Evolutionary conservation across 2,888 invertebrate genomes (phyloP).

Genomic region (Schizaphis graminum): DNA sequence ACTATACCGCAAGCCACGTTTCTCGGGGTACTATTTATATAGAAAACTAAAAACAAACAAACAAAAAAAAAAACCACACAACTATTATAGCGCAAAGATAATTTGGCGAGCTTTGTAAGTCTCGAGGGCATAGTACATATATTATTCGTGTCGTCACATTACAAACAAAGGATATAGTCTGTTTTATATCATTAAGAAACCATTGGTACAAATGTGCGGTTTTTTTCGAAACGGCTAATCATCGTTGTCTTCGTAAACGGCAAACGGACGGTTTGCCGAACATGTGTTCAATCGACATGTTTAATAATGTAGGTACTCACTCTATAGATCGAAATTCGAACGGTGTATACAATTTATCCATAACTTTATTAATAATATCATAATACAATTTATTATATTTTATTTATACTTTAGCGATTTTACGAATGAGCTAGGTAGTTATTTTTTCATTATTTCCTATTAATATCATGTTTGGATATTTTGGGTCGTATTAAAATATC

Average conservation of each 20-base stretch:
- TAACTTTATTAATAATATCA: background rate
- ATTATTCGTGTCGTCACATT: slow-evolving; percentile 3
- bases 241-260: background rate
- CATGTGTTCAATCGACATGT: background rate
- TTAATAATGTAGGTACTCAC: background rate
- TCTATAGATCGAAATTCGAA: background rate
- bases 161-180: slow-evolving; percentile 8
- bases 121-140: background rate
- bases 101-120: slow-evolving; percentile 24
- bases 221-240: background rate
- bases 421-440: background rate
- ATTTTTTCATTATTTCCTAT: background rate
- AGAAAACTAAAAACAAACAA: background rate
- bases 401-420: background rate
- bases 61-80: background rate
- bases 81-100: background rate
- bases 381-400: background rate
- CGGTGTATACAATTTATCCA: background rate
- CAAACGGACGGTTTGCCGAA: background rate
- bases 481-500: background rate
- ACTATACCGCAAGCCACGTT: background rate
- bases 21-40: background rate
- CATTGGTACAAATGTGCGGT: background rate
- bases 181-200: slow-evolving; percentile 30
- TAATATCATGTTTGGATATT: background rate